Percentiles rank a stretch among this genome's conserved stretches.
Conservation (phyloP, 2,797 vertebrate species). For the Danio choprae region DNA sequence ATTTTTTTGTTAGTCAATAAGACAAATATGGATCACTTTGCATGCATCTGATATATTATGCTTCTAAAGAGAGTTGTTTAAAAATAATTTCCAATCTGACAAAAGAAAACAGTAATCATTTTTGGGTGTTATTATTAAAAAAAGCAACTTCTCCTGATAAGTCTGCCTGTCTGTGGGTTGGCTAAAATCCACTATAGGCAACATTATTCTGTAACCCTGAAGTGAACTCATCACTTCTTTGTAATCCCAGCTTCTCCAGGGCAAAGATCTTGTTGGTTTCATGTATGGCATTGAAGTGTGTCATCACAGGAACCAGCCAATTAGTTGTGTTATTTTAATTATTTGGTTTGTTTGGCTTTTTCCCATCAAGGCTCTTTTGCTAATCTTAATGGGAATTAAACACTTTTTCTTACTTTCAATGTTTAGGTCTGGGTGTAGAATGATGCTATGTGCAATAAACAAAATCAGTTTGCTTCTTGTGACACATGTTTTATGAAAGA, state of each 20-base stretch:
- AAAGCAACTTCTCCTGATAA: too few species aligned
- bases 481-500: background rate
- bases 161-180: background rate
- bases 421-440: background rate
- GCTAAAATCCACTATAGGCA: background rate
- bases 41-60: too few species aligned
- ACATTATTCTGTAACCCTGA: background rate
- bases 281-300: background rate
- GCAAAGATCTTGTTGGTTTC: background rate
- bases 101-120: too few species aligned
- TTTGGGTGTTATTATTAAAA: too few species aligned
- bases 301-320: slow-evolving; percentile 2
- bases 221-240: background rate
- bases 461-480: background rate
- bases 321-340: slow-evolving; percentile 22
- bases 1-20: too few species aligned
- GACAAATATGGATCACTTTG: too few species aligned
- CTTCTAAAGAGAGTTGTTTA: too few species aligned
- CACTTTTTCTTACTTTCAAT: background rate
- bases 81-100: too few species aligned
- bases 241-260: background rate
- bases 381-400: background rate
- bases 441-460: slow-evolving; percentile 3
- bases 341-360: background rate
- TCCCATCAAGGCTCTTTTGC: background rate